Base-by-base conservation (phyloP, 2,113 vertebrate species). In the Malurus elegans region DNA sequence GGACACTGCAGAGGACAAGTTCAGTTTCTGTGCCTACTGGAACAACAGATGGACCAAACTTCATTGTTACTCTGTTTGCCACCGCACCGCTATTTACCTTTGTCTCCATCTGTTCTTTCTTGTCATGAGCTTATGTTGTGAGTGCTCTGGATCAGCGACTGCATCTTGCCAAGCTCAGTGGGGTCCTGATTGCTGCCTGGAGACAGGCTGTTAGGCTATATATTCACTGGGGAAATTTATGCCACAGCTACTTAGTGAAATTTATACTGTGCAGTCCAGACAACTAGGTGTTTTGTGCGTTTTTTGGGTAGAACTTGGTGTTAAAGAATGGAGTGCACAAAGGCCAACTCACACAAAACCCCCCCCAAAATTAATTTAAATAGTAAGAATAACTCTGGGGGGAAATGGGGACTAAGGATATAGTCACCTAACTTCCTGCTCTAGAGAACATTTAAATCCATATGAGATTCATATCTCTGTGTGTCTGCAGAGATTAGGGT, bases 91-190 rank as follows among this genome's bases (percentile, higher is more conserved):
- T 93, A 90, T 96, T 93, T 95, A 82, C 96, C 92, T 96, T 95
- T 90, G 85, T 85, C 79, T 93, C 95, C 90, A 94, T 96, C 95
- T 96, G 96, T 72, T 95, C 92, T 72, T 42, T 89, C 70, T 92
- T 96, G 96, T 93, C 79, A 51, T 53, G 65, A 93, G 80, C 79
- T 95, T 92, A 89, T 96, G 95, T 83, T 93, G 79, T 86, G 75
- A 95, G 86, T 74, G 44, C 91, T 92, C 79, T 91, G 92, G 86
- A 91, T 95, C 88, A 91, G 79, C 32, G 14, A 86, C 60, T 91
- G 72, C 56, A 84, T 60, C 83, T 91, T 93, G 92, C 94, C 86
- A 92, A 88, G 56, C 92, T 89, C 83, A 48, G 65, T 84, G 76
- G 83, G 69, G 65, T 84, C 84, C 83, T 74, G 91, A 93, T 93